Evolutionary conservation across 1,140 invertebrate genomes (phyloP), one percentile per base, ranked within the genome.

Genomic region (Lerema accius): DNA sequence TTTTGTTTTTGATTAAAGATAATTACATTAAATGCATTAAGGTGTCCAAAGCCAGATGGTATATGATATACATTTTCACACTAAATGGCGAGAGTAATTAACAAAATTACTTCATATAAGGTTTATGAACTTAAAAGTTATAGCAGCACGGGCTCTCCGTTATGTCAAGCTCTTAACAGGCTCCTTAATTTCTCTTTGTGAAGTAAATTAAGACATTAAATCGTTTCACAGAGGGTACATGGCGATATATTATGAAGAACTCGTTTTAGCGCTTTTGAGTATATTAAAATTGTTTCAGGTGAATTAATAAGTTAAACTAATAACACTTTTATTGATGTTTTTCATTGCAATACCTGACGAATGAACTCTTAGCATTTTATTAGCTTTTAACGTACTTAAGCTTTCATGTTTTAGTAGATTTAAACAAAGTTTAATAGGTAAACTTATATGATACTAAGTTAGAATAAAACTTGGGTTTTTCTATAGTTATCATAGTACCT

Each of bases 131-230:
- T 82, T 76, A 80, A 82, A 85, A 84, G 82, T 87, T 86, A 82
- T 83, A 80, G 79, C 71, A 78, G 80, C 77, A 83, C 71, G 80
- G 80, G 79, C 83, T 83, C 86, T 89, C 77, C 81, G 79, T 87
- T 84, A 87, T 84, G 83, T 86, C 80, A 80, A 69, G 86, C 82
- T 86, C 82, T 86, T 87, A 89, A 81, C 83, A 83, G 82, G 70
- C 80, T 82, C 73, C 83, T 89, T 89, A 86, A 89, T 84, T 83
- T 86, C 84, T 82, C 86, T 85, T 87, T 86, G 82, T 82, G 73
- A 84, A 80, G 78, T 79, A 86, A 86, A 89, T 89, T 85, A 86
- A 85, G 75, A 84, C 79, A 79, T 84, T 84, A 86, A 85, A 89
- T 83, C 78, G 82, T 85, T 84, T 82, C 58, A 61, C 40, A 60